Base-by-base conservation (phyloP, 2,797 vertebrate species). In the Artibeus lituratus region DNA sequence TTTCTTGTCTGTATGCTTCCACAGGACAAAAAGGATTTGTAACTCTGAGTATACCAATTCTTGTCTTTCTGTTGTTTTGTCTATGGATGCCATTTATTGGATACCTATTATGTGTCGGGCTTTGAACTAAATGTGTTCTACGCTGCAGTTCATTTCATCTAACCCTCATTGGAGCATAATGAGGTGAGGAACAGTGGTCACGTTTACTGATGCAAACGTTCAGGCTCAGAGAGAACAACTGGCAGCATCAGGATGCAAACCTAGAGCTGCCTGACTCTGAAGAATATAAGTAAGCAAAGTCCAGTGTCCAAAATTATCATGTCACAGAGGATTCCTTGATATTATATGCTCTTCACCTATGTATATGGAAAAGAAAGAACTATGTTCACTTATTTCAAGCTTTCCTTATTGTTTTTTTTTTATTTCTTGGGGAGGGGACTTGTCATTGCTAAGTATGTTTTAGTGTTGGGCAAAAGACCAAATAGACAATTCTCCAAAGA, bases 1-100 rank as follows among this genome's bases (percentile, higher is more conserved):
- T 90, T 96, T 94, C 93, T 81, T 29, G 42, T 42, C 35, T 19
- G 0, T 59, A 57, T 81, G 70, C 14, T 49, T 88, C 16, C 37
- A 5, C 11, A 88, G 62, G 15, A n/a, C 24, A 77, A 70, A 76
- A 29, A 73, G 2, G 37, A 62, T 78, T 49, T 69, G 32, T 83
- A 42, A 72, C 53, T 91, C 37, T 87, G 39, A 69, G 6, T 12
- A 8, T 12, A 62, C 69, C 18, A 47, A 57, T 85, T 57, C 29
- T 81, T 82, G 2, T 32, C 18, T 29, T 49, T 57, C 24, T 87
- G 14, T 81, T 18, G 5, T 1, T 22, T 29, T 76, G 5, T 65
- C 19, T 81, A 59, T 29, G 91, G 22, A 37, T 62, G 15, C n/a
- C 22, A 37, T 44, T 70, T 29, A 37, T 16, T 16, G 44, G 6